Conservation (phyloP, 1,140 invertebrate genomes). For the Aphelenchoides fujianensis region DNA sequence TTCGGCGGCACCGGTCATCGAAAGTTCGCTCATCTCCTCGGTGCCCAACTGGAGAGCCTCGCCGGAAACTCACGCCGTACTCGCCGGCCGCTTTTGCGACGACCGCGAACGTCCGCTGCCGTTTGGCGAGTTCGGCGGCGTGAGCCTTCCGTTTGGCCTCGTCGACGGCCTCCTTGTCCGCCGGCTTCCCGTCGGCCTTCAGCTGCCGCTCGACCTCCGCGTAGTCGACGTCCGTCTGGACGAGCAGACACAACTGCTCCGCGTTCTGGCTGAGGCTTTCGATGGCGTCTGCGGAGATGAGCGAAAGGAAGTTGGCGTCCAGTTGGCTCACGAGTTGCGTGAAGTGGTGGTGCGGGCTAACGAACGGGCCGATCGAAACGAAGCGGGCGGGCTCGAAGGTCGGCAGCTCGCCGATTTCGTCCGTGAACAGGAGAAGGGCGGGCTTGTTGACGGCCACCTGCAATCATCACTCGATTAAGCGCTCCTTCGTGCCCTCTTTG, state of each 20-base stretch:
- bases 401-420: conserved; percentile 2
- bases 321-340: background rate
- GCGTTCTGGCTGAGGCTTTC: conserved; percentile 1
- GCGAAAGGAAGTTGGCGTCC: background rate
- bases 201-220: background rate
- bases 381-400: background rate
- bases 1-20: conserved; percentile 4
- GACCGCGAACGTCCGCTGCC: conserved; percentile 10
- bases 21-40: conserved; percentile 7
- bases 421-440: conserved; percentile 17
- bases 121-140: background rate
- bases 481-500: too few species aligned
- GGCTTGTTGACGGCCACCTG: conserved; percentile 32
- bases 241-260: background rate
- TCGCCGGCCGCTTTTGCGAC: background rate
- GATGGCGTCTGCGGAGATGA: background rate
- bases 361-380: background rate
- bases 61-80: conserved; percentile 15
- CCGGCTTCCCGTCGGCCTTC: background rate
- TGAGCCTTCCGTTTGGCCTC: conserved; percentile 11
- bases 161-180: conserved; percentile 2
- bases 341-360: background rate
- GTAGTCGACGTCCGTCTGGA: conserved; percentile 15
- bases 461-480: conserved; percentile 15
- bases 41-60: conserved; percentile 4